Evolutionary conservation across 2,797 vertebrate species (phyloP), one percentile per base, ranked within the genome.

Genomic region (Zenarchopterus dispar): DNA sequence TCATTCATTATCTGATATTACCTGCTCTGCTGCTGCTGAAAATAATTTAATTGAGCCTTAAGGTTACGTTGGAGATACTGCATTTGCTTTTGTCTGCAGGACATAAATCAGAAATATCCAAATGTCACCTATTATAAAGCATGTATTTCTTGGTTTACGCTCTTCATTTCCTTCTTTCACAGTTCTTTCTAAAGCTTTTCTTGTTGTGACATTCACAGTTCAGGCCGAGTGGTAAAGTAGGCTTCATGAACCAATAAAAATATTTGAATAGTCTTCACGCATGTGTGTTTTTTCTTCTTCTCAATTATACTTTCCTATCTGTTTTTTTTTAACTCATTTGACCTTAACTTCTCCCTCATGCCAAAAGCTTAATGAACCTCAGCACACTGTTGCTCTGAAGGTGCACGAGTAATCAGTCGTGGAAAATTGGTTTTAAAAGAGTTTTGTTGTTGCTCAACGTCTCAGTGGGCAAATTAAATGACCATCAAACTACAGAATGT

Each of bases 341-440:
- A 77, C 67, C 59, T 53, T 21, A 23, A 44, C 65, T 23, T 52
- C 31, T 68, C 26, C 52, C 44, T 36, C 33, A 19, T 6, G 4
- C 49, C 28, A 24, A 58, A 68, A 56, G 53, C 64, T 79, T 78
- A 79, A 82, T 77, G 62, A 77, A 75, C 26, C 31, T 73, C 52
- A 70, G 44, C 74, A 42, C 56, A 2, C 28, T 41, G 39, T 52
- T 66, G 44, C 65, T 70, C 55, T 31, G 41, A 73, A 80, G 61
- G 57, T 56, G 42, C 72, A 68, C n/a, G 42, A 79, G 69, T 78
- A 84, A 78, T 84, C 75, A 77, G 72, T 78, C 52, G 61, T 62
- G 62, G 41, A 26, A 73, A 82, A 84, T 83, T 61, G 80, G 60
- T 75, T 77, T 67, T 65, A 75, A 75, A 39, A 15, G 76, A 64